Base-by-base conservation (phyloP, 2,797 vertebrate species). In the Ceryle rudis region DNA sequence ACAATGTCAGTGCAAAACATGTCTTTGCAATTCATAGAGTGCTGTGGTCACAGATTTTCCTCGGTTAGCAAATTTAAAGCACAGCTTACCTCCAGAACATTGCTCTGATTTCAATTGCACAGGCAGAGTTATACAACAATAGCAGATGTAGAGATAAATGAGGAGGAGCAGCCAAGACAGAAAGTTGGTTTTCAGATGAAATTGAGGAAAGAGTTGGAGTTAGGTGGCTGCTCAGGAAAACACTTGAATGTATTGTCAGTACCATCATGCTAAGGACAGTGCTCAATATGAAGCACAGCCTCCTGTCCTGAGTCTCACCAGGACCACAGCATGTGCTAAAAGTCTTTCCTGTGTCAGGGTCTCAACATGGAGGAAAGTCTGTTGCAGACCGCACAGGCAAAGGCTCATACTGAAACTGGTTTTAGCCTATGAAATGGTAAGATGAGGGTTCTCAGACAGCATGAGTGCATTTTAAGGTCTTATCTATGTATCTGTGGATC, bases 81-180 rank as follows among this genome's bases (percentile, higher is more conserved):
- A 39, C 33, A 54, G 33, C 33, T 90, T 86, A 94, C 71, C 81
- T 97, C 90, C 71, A 95, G 86, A 93, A 77, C 3, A 4, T 84
- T 94, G 60, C 86, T 91, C 74, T 94, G 60, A 90, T 93, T 95
- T 92, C 55, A 81, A 13, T 71, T 18, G 9, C 4, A 1, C 0
- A 0, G 78, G 55, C 74, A 93, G 61, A 81, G 51, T 73, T 84
- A 49, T 11, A 71, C 88, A 81, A 23, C 41, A 71, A 82, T 13
- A 91, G 47, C 80, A 86, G 77, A 94, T 71, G 85, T 51, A 73
- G 60, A 89, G 79, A 90, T 41, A 91, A 81, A 72, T 16, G 66
- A 70, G 39, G 42, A 89, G 61, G 29, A 60, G 46, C 0, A 0
- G 86, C 57, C 80, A 90, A 86, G 77, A 77, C 11, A 91, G 58